Percentiles rank a stretch among this genome's conserved stretches.
phyloP scores from a whole-genome alignment of 2,888 invertebrate genomes.

The Camponotus fellah region DNA sequence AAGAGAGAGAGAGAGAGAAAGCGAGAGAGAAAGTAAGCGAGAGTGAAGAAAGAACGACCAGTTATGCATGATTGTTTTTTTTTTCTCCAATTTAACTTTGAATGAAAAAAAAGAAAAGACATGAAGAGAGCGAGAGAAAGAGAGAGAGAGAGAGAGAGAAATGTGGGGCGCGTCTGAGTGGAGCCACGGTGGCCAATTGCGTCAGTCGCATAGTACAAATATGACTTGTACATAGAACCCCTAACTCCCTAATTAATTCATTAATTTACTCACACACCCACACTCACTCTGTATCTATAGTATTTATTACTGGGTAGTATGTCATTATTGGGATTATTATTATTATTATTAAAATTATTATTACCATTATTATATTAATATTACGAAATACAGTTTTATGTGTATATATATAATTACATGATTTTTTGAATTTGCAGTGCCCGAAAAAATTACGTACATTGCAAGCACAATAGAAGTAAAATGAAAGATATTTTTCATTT shows the following conservation, averaged over 20 bases:
- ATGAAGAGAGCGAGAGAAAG: conserved; percentile 60
- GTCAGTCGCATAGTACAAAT: conserved; percentile 86
- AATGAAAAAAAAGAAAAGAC: conserved; percentile 71
- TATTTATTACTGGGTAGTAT: conserved; percentile 86
- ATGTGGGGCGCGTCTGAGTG: conserved; percentile 79
- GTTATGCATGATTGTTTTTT: conserved; percentile 63
- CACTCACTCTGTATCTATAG: conserved; percentile 86
- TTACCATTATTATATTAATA: conserved; percentile 84
- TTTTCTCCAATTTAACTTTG: conserved; percentile 64
- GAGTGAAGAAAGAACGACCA: conserved; percentile 54
- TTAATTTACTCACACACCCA: conserved; percentile 84
- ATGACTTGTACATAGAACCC: conserved; percentile 85
- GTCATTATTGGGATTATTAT: conserved; percentile 86
- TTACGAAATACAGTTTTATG: conserved; percentile 85
- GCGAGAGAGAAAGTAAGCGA: conserved; percentile 28
- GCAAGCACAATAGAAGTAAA: conserved; percentile 70
- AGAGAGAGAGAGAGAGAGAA: conserved; percentile 55
- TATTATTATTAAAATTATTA: conserved; percentile 82
- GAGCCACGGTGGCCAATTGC: conserved; percentile 80
- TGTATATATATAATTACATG: conserved; percentile 80
- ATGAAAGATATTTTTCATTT: not conserved
- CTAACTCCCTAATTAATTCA: conserved; percentile 73
- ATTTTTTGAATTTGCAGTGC: conserved; percentile 75
- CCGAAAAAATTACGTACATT: conserved; percentile 51
- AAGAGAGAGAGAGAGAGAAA: conserved; percentile 4